Conservation (phyloP, 2,113 vertebrate genomes). For the Phalacrocorax aristotelis region DNA sequence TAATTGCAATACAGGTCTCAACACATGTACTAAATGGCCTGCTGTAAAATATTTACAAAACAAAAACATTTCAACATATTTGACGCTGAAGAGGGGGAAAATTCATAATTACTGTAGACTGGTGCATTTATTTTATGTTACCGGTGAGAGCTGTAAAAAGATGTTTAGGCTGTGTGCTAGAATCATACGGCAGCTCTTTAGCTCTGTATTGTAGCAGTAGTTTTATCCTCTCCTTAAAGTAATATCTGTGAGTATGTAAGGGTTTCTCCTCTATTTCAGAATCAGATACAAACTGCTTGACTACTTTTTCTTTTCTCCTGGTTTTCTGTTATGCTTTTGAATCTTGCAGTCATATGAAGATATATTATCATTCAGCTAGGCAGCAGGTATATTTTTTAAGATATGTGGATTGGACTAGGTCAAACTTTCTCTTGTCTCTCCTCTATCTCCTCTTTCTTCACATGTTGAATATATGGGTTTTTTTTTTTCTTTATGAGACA, state of each 20-base stretch:
- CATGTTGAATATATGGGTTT: not conserved
- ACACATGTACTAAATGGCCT: not conserved
- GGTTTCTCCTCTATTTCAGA: not conserved
- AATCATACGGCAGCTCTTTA: not conserved
- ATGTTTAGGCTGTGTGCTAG: not conserved
- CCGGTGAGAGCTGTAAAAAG: constrained; percentile 13
- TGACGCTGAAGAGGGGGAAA: not conserved
- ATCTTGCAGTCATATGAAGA: not conserved
- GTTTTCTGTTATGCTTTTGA: not conserved
- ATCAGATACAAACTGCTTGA: not conserved
- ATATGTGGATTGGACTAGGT: not conserved
- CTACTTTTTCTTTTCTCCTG: not conserved
- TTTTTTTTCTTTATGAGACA: not conserved
- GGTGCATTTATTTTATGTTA: constrained; percentile 19
- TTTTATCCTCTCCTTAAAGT: not conserved
- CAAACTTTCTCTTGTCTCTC: not conserved
- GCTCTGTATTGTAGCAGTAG: not conserved
- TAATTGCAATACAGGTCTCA: not conserved
- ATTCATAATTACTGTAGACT: not conserved
- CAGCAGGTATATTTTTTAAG: not conserved
- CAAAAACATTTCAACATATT: not conserved
- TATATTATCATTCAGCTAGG: not conserved
- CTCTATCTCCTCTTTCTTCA: not conserved
- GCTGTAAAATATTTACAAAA: not conserved
- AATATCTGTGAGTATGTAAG: not conserved